phyloP scores from a whole-genome alignment of 35 echinoderm and acorn worm species.

The Chiridota heheva region DNA sequence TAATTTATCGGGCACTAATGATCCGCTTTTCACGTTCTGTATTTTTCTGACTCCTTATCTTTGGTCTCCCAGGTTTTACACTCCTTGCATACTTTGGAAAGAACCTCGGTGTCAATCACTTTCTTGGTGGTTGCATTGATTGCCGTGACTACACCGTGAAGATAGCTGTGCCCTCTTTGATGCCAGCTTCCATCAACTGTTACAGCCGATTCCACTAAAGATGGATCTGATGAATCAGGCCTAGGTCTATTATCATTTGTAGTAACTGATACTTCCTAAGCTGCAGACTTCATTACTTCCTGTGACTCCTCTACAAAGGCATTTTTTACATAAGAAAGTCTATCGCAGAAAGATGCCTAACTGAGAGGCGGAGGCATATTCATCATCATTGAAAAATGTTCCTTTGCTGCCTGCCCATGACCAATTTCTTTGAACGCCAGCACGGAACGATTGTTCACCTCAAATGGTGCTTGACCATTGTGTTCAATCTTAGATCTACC shows the following conservation, averaged over 20 bases:
- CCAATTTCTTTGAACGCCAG: no score
- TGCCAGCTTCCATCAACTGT: constrained; percentile 3
- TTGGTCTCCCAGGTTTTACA: not conserved
- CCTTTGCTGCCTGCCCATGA: not conserved
- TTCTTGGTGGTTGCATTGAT: not conserved
- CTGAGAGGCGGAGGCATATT: not conserved
- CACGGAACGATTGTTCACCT: no score
- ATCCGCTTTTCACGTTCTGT: not conserved
- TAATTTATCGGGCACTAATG: not conserved
- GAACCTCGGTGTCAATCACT: not conserved
- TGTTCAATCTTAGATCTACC: no score
- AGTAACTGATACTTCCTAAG: not conserved
- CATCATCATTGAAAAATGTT: constrained; percentile 3
- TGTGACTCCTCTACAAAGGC: not conserved
- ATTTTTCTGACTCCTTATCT: not conserved
- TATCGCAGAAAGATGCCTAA: not conserved
- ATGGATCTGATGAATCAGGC: not conserved
- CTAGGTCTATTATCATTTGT: not conserved
- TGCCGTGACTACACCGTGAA: constrained; percentile 4
- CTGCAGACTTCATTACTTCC: not conserved
- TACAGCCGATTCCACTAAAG: not conserved
- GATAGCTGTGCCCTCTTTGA: not conserved
- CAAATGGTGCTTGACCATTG: no score
- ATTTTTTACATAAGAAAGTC: not conserved
- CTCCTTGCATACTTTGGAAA: not conserved